Evolutionary conservation across 2,113 vertebrate species (phyloP).

Genomic region (Cynocephalus volans): DNA sequence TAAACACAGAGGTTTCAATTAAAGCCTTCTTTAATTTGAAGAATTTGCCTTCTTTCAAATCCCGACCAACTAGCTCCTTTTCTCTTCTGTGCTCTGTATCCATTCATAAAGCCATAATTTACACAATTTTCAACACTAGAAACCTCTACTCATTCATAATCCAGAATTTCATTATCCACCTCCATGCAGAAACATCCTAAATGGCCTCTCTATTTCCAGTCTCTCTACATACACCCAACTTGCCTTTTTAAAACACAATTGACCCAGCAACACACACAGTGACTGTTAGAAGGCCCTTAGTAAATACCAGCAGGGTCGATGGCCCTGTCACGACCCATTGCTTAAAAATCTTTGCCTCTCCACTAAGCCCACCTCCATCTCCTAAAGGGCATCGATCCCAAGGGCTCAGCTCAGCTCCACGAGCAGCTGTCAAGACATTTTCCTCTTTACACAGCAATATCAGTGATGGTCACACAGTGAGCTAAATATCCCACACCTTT

Average conservation of each 20-base stretch:
- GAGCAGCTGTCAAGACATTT: neutral
- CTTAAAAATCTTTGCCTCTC: neutral
- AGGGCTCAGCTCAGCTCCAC: neutral
- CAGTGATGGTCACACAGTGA: neutral
- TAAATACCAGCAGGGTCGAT: neutral
- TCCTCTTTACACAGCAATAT: neutral
- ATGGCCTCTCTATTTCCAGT: neutral
- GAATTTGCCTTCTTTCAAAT: neutral
- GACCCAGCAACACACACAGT: neutral
- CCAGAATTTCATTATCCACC: neutral
- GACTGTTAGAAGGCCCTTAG: neutral
- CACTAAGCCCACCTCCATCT: neutral
- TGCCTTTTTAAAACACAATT: neutral
- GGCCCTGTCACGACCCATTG: fast-evolving
- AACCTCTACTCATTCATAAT: neutral
- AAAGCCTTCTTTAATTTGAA: neutral
- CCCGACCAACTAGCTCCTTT: neutral
- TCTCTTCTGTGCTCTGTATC: neutral
- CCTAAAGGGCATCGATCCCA: neutral
- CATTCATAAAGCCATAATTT: neutral
- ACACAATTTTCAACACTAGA: neutral
- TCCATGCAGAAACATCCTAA: neutral
- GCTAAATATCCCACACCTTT: neutral
- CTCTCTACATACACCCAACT: neutral
- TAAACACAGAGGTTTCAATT: neutral